These are phyloP conservation scores for Antedon bifida DNA, from an alignment of 35 echinoderm and acorn worm species.

Conservation along the genomic window DNA sequence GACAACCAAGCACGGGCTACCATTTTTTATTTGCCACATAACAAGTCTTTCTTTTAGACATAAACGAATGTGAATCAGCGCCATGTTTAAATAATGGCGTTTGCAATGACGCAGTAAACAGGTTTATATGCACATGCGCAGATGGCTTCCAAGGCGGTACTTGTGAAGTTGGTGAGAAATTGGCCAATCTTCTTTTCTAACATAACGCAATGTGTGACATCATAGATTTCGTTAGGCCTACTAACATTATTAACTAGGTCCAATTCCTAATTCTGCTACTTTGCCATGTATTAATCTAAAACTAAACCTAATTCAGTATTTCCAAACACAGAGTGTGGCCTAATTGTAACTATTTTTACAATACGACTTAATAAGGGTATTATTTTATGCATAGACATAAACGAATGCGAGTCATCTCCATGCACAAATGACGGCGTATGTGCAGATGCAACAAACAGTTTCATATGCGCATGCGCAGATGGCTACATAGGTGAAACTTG, in stretches of 20 bases:
- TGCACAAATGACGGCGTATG: conserved; percentile 15
- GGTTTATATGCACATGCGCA: conserved; percentile 19
- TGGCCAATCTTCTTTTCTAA: background rate
- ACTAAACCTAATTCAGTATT: no score
- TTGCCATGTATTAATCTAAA: no score
- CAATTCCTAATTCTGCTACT: no score
- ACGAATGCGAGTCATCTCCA: conserved; percentile 1
- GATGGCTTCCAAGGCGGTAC: conserved; percentile 9
- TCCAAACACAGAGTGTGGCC: no score
- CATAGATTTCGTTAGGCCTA: no score
- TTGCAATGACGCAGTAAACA: conserved; percentile 12
- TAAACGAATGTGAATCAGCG: conserved; percentile 16
- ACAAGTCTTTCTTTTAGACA: conserved; percentile 9
- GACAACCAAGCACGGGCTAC: no score
- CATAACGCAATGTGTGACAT: background rate
- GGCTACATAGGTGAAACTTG: conserved; percentile 34
- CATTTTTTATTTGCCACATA: no score
- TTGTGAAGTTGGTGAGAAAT: conserved; percentile 19
- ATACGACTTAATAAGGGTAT: no score
- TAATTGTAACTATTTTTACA: no score
- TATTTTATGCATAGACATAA: background rate
- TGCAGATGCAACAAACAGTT: conserved; percentile 1
- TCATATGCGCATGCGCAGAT: conserved; percentile 23
- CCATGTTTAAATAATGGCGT: conserved; percentile 27
- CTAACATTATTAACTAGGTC: no score